Evolutionary conservation across 2,888 invertebrate genomes (phyloP), one percentile per base, ranked within the genome.

Genomic region (Leptinotarsa juncta): DNA sequence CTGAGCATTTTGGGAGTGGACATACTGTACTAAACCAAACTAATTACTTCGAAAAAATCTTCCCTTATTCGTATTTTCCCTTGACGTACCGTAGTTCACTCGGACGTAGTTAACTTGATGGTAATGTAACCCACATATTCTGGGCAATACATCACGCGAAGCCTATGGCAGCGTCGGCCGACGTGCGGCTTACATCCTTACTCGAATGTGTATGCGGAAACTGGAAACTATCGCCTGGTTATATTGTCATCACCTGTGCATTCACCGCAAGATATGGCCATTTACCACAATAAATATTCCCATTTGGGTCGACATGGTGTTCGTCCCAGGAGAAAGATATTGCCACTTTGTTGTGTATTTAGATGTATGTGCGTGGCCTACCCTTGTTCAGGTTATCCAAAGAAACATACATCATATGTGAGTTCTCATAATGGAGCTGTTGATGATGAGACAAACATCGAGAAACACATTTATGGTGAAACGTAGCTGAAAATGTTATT

Each of bases 221-320:
- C 72, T 66, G 74, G 78, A 75, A 77, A 75, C 78, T 75, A 76
- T 77, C 76, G 70, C 72, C 55, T 51, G 74, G 71, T 74, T 69
- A 75, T 78, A 81, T 81, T 80, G 77, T 79, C 79, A 74, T 81
- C 80, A 81, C 79, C 81, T 81, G 80, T 74, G 74, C 77, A 72
- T 76, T 78, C 67, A 74, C 77, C 75, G 73, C 73, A 75, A 73
- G 77, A 77, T 67, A 73, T 69, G 60, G 65, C 70, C 72, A 66
- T 74, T 75, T 75, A 76, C 76, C 73, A 67, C 77, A 73, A 74
- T 72, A 76, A 74, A 78, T 62, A 62, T 18, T 32, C 42, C 32
- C 18, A 62, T 4, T 42, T 32, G 10, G 32, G 62, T 42, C 7
- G 15, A 62, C 62, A 3, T 32, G 62, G 62, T 62, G 68, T 69